Evolutionary conservation across 1,140 invertebrate species (phyloP), one percentile per base, ranked within the genome.

Genomic region (Steinernema feltiae): DNA sequence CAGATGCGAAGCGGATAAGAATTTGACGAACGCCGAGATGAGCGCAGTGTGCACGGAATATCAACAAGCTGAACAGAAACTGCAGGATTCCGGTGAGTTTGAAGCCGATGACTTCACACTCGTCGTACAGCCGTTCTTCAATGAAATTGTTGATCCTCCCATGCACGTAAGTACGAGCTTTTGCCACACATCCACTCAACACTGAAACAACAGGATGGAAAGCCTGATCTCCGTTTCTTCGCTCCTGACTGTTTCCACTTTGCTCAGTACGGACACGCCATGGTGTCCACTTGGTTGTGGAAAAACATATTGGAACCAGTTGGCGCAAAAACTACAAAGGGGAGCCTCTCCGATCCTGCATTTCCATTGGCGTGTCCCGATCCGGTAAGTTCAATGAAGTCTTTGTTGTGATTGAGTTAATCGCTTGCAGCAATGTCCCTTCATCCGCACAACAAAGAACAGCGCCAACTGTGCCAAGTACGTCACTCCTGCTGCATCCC

Each of bases 241-340:
- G 89, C 91, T 0, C 86, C 87, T 15, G 92, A 92, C 83, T 92
- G 92, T 87, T 92, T 91, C 79, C 92, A 92, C 81, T 88, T 91
- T 0, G 91, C 90, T 82, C 90, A 91, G 80, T 90, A 90, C 74
- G 88, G 88, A 17, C 89, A 92, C 77, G 89, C 90, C 1, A 84
- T 84, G 83, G 88, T 89, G 32, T 91, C 91, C 0, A 92, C 91
- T 84, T 88, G 92, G 53, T 85, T 92, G 0, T 92, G 91, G 91
- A 92, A 92, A 85, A 92, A 92, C 81, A 88, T 92, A 78, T 81
- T 92, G 31, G 90, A 92, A 83, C 91, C 91, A 7, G 90, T 91
- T 0, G 91, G 91, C 0, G 88, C 89, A 72, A 92, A 92, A 82
- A 90, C 90, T 1, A 87, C 88, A 32, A 86, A 84, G 17, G 85